These are phyloP conservation scores for Platysteira castanea DNA, from an alignment of 2,113 vertebrate genomes.

Conservation along the genomic window DNA sequence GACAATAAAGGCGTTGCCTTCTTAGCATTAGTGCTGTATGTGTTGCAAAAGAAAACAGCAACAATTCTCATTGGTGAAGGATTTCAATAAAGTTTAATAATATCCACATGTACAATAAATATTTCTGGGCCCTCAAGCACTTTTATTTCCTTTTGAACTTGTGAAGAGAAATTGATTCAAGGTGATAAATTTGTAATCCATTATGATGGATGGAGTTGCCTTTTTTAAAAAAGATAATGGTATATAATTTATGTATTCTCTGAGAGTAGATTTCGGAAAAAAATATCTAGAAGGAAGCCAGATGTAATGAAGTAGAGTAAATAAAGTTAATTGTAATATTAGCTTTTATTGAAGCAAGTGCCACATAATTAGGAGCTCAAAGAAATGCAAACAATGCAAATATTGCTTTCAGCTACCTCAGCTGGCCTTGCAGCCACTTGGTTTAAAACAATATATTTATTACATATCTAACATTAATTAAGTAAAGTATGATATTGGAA, in stretches of 20 bases:
- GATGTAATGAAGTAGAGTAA: conserved; percentile 52
- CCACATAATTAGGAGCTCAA: conserved; percentile 46
- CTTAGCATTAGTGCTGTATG: background rate
- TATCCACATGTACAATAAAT: conserved; percentile 88
- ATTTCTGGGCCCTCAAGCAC: conserved; percentile 86
- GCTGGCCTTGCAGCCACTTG: conserved; percentile 54
- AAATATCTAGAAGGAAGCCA: conserved; percentile 54
- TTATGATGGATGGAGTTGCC: conserved; percentile 87
- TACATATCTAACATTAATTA: conserved; percentile 73
- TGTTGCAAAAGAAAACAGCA: conserved; percentile 44
- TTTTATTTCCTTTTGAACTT: conserved; percentile 89
- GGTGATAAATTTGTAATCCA: conserved; percentile 93
- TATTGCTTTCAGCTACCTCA: background rate
- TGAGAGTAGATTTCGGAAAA: conserved; percentile 59
- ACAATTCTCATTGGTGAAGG: conserved; percentile 49
- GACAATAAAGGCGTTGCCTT: background rate
- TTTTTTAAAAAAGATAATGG: conserved; percentile 78
- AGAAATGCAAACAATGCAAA: conserved; percentile 42
- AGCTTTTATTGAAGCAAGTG: conserved; percentile 68
- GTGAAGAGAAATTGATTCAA: conserved; percentile 96
- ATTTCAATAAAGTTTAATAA: conserved; percentile 74
- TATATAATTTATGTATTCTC: conserved; percentile 71
- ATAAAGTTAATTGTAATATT: conserved; percentile 66
- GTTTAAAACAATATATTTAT: conserved; percentile 73
- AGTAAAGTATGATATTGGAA: conserved; percentile 70